A percentile compares a stretch with the other conserved stretches of the same genome.
Evolutionary conservation across 2,888 invertebrate species (phyloP).

Genomic region (Cremastinae sp.): DNA sequence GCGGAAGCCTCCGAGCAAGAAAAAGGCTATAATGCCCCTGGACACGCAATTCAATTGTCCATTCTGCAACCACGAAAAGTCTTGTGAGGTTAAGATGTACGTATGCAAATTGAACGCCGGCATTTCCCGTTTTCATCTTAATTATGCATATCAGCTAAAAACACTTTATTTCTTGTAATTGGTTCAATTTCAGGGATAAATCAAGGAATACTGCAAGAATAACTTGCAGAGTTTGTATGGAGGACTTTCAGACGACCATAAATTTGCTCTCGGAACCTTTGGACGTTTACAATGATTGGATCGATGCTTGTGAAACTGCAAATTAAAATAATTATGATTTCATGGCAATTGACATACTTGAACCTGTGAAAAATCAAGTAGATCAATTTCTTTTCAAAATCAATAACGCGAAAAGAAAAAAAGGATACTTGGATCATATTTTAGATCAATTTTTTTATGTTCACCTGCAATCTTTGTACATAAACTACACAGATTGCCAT

Average conservation of each 20-base stretch:
- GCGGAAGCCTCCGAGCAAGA: slow-evolving; percentile 97
- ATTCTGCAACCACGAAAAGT: slow-evolving; percentile 99
- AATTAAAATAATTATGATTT: slow-evolving; percentile 82
- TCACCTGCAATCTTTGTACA: slow-evolving; percentile 2
- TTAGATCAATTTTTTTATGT: background rate
- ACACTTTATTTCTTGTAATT: slow-evolving; percentile 23
- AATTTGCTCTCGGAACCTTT: slow-evolving; percentile 98
- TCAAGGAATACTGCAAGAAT: slow-evolving; percentile 96
- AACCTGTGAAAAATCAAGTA: background rate
- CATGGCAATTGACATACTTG: background rate
- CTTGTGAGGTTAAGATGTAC: slow-evolving; percentile 99
- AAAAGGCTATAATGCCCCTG: slow-evolving; percentile 94
- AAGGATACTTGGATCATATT: slow-evolving; percentile 30
- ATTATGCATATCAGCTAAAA: background rate
- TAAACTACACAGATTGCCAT: slow-evolving; percentile 1
- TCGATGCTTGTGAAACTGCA: slow-evolving; percentile 98
- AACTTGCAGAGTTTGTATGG: slow-evolving; percentile 96
- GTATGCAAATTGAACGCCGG: slow-evolving; percentile 73
- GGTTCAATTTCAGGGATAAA: slow-evolving; percentile 90
- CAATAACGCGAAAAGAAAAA: too few relatives aligned
- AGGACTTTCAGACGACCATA: slow-evolving; percentile 97
- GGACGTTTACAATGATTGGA: slow-evolving; percentile 99
- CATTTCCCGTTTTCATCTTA: slow-evolving; percentile 1
- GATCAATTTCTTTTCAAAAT: background rate
- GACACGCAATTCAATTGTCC: slow-evolving; percentile 99